Evolutionary conservation across 2,888 invertebrate species (phyloP).

Genomic region (Acleris holmiana): DNA sequence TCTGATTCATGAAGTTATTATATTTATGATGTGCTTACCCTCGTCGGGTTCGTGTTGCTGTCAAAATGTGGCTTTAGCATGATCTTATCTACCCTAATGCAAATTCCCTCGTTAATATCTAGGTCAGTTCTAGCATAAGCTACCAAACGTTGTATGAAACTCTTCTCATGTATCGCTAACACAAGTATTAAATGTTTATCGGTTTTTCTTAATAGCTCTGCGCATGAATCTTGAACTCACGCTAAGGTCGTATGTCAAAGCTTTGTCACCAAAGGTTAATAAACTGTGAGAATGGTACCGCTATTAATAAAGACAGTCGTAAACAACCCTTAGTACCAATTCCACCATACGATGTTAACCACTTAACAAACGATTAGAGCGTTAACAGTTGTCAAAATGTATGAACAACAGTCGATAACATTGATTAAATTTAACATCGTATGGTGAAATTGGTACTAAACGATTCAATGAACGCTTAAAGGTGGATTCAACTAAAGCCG

Average conservation of each 20-base stretch:
- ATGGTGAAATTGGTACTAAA: too few relatives aligned
- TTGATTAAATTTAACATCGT: too few relatives aligned
- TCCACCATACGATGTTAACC: too few relatives aligned
- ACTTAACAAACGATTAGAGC: too few relatives aligned
- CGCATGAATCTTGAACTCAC: conserved; percentile 32
- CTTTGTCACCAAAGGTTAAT: conserved; percentile 22
- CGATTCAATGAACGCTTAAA: conserved; percentile 17
- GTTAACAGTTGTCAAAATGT: too few relatives aligned
- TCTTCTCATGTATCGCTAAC: not conserved
- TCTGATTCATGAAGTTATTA: conserved; percentile 9
- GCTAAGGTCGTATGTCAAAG: conserved; percentile 21
- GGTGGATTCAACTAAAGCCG: not conserved
- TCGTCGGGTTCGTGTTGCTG: not conserved
- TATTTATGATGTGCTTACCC: not conserved
- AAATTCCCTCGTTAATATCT: conserved; percentile 14
- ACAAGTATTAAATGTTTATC: conserved; percentile 13
- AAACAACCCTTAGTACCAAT: conserved; percentile 11
- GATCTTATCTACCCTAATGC: conserved; percentile 22
- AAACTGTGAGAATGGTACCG: conserved; percentile 17
- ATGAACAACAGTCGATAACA: too few relatives aligned
- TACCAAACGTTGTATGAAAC: not conserved
- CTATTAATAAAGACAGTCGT: not conserved
- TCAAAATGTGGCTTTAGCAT: not conserved
- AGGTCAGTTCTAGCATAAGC: conserved; percentile 6
- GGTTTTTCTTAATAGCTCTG: conserved; percentile 26